These are phyloP conservation scores for Nineta flava DNA, from an alignment of 2,888 invertebrate genomes.

Conservation along the genomic window DNA sequence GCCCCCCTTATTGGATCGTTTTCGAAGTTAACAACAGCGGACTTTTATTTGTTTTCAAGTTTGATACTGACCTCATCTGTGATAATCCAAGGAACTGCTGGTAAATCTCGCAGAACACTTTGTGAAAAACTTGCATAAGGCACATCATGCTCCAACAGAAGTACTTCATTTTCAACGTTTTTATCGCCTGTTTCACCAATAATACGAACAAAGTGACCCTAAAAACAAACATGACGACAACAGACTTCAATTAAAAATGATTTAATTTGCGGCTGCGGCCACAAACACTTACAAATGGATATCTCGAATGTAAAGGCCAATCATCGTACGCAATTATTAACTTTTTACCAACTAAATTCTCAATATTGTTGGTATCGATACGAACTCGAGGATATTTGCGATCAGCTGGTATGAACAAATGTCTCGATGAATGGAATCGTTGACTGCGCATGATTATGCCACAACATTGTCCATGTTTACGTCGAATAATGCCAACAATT, in stretches of 20 bases:
- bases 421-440: conserved; percentile 41
- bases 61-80: conserved; percentile 38
- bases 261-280: neutral
- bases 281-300: conserved; percentile 47
- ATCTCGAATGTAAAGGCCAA: conserved; percentile 88
- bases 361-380: conserved; percentile 88
- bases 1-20: neutral
- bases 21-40: neutral
- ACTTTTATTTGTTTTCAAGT: conserved; percentile 31
- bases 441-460: conserved; percentile 76
- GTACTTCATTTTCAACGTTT: conserved; percentile 91
- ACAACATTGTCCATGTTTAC: conserved; percentile 97
- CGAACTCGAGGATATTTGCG: conserved; percentile 85
- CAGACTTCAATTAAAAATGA: conserved; percentile 1
- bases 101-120: conserved; percentile 81
- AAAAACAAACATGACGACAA: conserved; percentile 19
- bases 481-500: conserved; percentile 85
- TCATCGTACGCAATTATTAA: conserved; percentile 83
- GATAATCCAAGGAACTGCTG: conserved; percentile 78
- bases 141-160: conserved; percentile 90
- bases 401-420: conserved; percentile 90
- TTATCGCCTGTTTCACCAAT: conserved; percentile 87
- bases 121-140: conserved; percentile 93
- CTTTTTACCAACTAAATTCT: conserved; percentile 31
- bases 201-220: conserved; percentile 86